phyloP scores from a whole-genome alignment of 2,888 invertebrate genomes.

The Stenichneumon culpator region DNA sequence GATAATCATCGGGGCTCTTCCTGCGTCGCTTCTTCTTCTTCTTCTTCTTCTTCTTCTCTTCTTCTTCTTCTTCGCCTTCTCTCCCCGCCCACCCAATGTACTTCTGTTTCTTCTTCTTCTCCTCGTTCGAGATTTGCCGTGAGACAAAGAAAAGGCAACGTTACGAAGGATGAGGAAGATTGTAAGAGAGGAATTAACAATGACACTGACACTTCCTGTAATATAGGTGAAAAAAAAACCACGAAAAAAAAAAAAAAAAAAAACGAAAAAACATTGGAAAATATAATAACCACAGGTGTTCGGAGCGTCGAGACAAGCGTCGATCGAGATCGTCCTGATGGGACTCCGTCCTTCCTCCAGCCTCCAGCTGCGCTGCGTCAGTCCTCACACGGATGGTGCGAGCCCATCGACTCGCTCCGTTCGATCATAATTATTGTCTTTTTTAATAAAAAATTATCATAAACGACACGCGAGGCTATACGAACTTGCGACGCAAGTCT shows the following conservation, averaged over 20 bases:
- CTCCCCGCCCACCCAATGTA: conserved; percentile 22
- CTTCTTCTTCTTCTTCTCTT: conserved; percentile 51
- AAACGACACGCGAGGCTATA: conserved; percentile 4
- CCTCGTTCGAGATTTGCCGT: conserved; percentile 65
- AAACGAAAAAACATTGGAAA: conserved; percentile 43
- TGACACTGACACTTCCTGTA: conserved; percentile 69
- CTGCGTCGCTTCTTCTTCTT: conserved; percentile 66
- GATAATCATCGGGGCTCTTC: conserved; percentile 57
- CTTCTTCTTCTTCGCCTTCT: conserved; percentile 32
- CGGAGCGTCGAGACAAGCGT: conserved; percentile 73
- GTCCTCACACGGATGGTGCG: conserved; percentile 69
- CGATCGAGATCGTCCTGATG: conserved; percentile 74
- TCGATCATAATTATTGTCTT: conserved; percentile 55
- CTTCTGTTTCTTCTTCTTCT: conserved; percentile 60
- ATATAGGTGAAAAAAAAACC: conserved; percentile 48
- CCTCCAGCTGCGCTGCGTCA: conserved; percentile 75
- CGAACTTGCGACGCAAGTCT: no score
- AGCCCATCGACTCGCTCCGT: conserved; percentile 50
- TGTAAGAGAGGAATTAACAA: conserved; percentile 34
- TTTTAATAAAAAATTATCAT: conserved; percentile 45
- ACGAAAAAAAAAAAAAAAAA: conserved; percentile 21
- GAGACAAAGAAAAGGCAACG: conserved; percentile 32
- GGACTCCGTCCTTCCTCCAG: conserved; percentile 74
- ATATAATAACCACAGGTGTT: conserved; percentile 71
- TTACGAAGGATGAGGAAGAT: conserved; percentile 62